Evolutionary conservation across 2,888 invertebrate species (phyloP).

Genomic region (Hydraecia micacea): DNA sequence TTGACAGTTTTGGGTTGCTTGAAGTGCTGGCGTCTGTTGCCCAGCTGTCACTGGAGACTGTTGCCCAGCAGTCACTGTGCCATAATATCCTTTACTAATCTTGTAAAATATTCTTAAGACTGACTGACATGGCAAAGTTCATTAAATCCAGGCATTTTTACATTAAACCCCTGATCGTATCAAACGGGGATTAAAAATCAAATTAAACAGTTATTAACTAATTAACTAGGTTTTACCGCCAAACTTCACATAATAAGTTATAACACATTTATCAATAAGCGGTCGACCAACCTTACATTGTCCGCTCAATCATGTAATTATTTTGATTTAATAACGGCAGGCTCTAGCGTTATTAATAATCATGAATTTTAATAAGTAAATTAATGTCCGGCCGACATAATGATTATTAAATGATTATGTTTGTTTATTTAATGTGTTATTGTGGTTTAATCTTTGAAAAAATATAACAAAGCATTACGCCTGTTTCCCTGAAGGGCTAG

Average conservation of each 20-base stretch:
- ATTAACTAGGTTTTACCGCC: slow-evolving; percentile 15
- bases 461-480: background rate
- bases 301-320: slow-evolving; percentile 36
- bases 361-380: slow-evolving; percentile 20
- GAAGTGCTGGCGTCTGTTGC: too few relatives aligned
- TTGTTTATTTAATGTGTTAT: background rate
- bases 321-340: slow-evolving; percentile 13
- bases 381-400: background rate
- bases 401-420: slow-evolving; percentile 12
- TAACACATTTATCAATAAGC: slow-evolving; percentile 28
- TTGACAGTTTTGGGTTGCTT: too few relatives aligned
- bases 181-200: background rate
- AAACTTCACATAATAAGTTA: slow-evolving; percentile 25
- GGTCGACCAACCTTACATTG: slow-evolving; percentile 15
- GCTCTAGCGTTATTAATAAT: slow-evolving; percentile 24
- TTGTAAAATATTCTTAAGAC: background rate
- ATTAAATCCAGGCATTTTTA: background rate
- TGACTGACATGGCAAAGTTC: background rate
- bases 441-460: background rate
- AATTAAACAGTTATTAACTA: background rate
- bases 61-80: too few relatives aligned
- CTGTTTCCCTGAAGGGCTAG: background rate
- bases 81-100: background rate
- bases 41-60: too few relatives aligned
- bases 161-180: background rate